Evolutionary conservation across 2,888 invertebrate genomes (phyloP).

Genomic region (Schrankia costaestrigalis): DNA sequence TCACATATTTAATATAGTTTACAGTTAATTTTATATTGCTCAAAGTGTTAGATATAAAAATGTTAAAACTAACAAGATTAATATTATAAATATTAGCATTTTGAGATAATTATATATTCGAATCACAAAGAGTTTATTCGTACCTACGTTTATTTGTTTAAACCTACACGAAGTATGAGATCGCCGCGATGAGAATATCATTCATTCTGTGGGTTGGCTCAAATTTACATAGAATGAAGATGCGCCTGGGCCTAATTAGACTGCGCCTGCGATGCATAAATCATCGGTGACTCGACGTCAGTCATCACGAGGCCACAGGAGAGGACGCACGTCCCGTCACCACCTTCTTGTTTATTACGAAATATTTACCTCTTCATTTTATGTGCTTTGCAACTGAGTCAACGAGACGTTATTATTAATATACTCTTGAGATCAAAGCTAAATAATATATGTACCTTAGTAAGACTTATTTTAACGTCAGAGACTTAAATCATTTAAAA

Average conservation of each 20-base stretch:
- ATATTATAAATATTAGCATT: conserved; percentile 15
- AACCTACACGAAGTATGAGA: conserved; percentile 39
- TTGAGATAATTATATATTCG: conserved; percentile 30
- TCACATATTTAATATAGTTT: conserved; percentile 27
- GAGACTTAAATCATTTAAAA: too few species aligned
- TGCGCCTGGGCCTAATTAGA: conserved; percentile 65
- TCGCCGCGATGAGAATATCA: conserved; percentile 41
- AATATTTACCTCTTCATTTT: conserved; percentile 29
- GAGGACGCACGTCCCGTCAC: conserved; percentile 29
- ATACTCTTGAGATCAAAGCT: conserved; percentile 19
- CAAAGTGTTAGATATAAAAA: conserved; percentile 24
- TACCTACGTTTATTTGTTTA: conserved; percentile 37
- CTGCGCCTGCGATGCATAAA: conserved; percentile 54
- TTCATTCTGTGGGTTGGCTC: conserved; percentile 35
- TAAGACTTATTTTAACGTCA: too few species aligned
- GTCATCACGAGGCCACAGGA: conserved; percentile 33
- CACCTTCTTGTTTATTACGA: conserved; percentile 31
- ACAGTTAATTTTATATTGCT: conserved; percentile 13
- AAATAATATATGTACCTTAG: conserved; percentile 16
- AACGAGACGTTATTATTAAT: conserved; percentile 22
- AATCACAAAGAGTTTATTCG: conserved; percentile 28
- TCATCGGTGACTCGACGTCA: conserved; percentile 54
- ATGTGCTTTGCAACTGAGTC: conserved; percentile 21
- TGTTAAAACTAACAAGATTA: conserved; percentile 11
- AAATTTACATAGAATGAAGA: conserved; percentile 70